Conservation (phyloP, 2,113 vertebrate species). For the Laticauda laticaudata region DNA sequence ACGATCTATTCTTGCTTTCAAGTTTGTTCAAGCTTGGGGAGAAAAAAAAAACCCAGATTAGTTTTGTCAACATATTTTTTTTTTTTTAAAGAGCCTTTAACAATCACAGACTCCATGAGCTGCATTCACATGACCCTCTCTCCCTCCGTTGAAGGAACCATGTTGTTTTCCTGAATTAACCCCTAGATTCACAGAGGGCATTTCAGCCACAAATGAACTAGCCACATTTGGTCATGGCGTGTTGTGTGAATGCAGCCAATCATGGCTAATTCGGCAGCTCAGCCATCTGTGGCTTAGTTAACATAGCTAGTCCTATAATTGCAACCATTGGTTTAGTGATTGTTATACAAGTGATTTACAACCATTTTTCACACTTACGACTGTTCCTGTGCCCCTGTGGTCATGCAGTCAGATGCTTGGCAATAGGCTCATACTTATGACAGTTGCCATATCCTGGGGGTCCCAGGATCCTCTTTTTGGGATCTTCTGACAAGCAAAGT, state of each 20-base stretch:
- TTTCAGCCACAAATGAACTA: not conserved
- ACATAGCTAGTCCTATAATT: not conserved
- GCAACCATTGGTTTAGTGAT: not conserved
- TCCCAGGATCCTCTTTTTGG: too few relatives aligned
- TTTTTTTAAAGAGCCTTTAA: not conserved
- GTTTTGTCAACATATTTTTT: not conserved
- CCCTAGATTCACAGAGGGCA: not conserved
- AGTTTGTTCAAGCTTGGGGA: not conserved
- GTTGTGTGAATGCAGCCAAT: not conserved
- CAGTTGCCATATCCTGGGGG: rapidly evolving
- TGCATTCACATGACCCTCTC: not conserved
- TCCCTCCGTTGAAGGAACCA: not conserved
- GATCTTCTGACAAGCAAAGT: too few relatives aligned
- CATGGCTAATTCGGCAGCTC: not conserved
- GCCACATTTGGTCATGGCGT: not conserved
- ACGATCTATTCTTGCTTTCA: not conserved
- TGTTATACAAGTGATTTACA: too few relatives aligned
- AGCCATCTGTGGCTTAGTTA: not conserved
- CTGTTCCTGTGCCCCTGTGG: too few relatives aligned
- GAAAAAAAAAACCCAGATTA: not conserved
- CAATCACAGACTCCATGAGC: not conserved
- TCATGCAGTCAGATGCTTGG: too few relatives aligned
- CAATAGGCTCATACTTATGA: too few relatives aligned
- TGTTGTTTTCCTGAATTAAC: not conserved
- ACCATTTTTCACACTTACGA: too few relatives aligned